Percentiles rank a stretch among this genome's conserved stretches.
Evolutionary conservation across 2,888 invertebrate genomes (phyloP).

Genomic region (Perdita meconis): DNA sequence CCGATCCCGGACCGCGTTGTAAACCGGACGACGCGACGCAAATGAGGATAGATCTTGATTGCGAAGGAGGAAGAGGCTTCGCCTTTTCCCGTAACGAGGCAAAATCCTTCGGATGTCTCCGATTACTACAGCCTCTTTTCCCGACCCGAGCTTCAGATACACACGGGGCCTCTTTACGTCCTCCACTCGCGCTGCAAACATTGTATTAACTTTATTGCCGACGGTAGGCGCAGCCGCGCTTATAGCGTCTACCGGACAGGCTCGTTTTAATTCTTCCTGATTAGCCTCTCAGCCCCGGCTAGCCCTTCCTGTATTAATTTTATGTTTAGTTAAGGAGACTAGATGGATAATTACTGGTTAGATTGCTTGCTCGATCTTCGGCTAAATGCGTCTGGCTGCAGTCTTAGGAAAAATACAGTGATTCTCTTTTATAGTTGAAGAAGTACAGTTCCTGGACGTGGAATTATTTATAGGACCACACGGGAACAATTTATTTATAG

Average conservation of each 20-base stretch:
- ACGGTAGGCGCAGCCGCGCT: constrained; percentile 8
- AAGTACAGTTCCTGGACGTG: too few relatives aligned
- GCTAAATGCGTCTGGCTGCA: neutral
- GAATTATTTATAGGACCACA: too few relatives aligned
- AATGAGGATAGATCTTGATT: constrained; percentile 48
- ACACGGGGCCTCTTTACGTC: constrained; percentile 26
- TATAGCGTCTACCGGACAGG: neutral
- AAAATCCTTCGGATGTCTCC: constrained; percentile 38
- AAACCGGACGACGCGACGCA: constrained; percentile 18
- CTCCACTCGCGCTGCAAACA: neutral
- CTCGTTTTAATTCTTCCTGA: constrained; percentile 10
- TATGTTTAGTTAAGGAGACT: neutral
- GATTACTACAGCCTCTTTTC: constrained; percentile 29
- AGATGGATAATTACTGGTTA: constrained; percentile 21
- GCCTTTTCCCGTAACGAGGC: constrained; percentile 28
- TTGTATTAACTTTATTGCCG: constrained; percentile 36
- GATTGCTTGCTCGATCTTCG: neutral
- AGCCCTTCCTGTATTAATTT: neutral
- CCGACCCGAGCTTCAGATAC: constrained; percentile 26
- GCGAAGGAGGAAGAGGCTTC: constrained; percentile 26
- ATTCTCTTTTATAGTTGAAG: neutral
- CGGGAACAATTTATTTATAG: too few relatives aligned
- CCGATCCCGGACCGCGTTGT: neutral
- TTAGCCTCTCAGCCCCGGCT: neutral
- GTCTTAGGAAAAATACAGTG: neutral